Conservation (phyloP, 1,140 invertebrate species). For the Choristoneura fumiferana region DNA sequence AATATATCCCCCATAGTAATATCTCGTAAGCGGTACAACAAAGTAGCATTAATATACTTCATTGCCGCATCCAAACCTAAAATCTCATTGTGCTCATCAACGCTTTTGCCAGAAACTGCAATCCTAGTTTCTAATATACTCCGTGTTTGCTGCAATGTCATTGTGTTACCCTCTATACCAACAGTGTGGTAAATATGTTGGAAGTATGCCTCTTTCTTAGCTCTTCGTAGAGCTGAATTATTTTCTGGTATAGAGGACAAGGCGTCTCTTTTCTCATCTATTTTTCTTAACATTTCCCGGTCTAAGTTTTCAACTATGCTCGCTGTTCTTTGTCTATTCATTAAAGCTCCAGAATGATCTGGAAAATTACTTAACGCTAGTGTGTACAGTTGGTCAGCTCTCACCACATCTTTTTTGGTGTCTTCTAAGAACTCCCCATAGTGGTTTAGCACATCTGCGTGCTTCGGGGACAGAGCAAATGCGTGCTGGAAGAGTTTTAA, state of each 20-base stretch:
- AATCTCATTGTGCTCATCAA: conserved; percentile 98
- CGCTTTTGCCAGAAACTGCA: conserved; percentile 95
- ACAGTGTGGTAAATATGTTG: conserved; percentile 98
- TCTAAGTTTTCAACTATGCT: conserved; percentile 95
- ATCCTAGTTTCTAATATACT: conserved; percentile 95
- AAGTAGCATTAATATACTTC: conserved; percentile 96
- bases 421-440: conserved; percentile 97
- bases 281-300: conserved; percentile 85
- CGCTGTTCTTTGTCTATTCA: conserved; percentile 90
- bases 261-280: conserved; percentile 92
- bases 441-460: conserved; percentile 94
- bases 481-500: conserved; percentile 94
- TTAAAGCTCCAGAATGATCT: conserved; percentile 87
- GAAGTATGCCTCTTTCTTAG: conserved; percentile 97
- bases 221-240: conserved; percentile 87
- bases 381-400: conserved; percentile 93
- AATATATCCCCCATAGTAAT: conserved; percentile 93
- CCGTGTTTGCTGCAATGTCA: conserved; percentile 95
- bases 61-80: conserved; percentile 95
- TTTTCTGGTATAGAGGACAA: conserved; percentile 90
- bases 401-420: conserved; percentile 90
- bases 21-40: conserved; percentile 86
- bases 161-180: conserved; percentile 98
- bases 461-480: conserved; percentile 91
- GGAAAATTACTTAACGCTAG: conserved; percentile 91